Percentiles rank a stretch among this genome's conserved stretches.
These are phyloP conservation scores for Microtus pennsylvanicus DNA, from an alignment of 2,113 vertebrate species.

Conservation along the genomic window DNA sequence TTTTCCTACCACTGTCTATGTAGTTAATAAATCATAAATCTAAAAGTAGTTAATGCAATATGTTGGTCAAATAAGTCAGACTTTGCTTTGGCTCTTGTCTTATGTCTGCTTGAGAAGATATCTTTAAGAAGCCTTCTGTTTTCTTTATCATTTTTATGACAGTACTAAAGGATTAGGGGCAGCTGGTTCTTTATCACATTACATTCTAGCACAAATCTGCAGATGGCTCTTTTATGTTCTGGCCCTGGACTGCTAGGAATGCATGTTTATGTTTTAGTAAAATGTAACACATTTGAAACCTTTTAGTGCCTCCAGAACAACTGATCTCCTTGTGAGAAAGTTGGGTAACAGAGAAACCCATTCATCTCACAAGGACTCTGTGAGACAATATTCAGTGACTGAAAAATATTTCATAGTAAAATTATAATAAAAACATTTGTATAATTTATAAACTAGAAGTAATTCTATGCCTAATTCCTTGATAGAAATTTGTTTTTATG, in stretches of 20 bases:
- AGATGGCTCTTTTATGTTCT: not conserved
- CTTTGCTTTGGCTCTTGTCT: not conserved
- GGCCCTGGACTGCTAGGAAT: not conserved
- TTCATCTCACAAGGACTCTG: not conserved
- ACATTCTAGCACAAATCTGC: not conserved
- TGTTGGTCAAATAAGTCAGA: not conserved
- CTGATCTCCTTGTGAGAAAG: not conserved
- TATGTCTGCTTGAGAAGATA: not conserved
- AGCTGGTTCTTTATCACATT: not conserved
- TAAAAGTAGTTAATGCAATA: not conserved
- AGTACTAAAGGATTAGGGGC: not conserved
- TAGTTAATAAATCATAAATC: not conserved
- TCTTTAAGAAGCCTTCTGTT: not conserved
- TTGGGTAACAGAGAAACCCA: not conserved
- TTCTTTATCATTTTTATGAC: not conserved
- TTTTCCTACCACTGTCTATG: not conserved
- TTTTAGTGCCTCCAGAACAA: not conserved
- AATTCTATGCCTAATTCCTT: not conserved
- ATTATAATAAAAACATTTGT: not conserved
- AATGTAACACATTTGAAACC: not conserved
- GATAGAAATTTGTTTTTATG: not conserved
- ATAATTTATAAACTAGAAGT: not conserved
- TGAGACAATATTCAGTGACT: not conserved
- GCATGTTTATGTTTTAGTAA: not conserved
- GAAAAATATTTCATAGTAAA: not conserved